Conservation (phyloP, 2,888 invertebrate genomes). For the Cristatella mucedo region DNA sequence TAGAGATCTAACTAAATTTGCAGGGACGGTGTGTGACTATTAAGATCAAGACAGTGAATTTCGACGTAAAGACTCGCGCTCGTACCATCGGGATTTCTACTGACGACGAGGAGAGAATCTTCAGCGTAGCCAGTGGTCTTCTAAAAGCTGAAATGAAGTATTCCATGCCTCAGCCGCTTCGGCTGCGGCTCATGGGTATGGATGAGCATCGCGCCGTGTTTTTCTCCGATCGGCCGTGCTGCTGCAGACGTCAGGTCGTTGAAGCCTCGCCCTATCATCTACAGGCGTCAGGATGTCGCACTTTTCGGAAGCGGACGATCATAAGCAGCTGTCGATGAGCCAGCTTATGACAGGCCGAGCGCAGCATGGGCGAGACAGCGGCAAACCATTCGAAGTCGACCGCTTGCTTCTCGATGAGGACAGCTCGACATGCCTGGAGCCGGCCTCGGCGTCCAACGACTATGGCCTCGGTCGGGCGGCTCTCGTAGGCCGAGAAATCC, state of each 20-base stretch:
- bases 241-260: neutral
- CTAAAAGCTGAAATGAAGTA: conserved; percentile 32
- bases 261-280: too few species aligned
- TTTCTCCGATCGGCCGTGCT: neutral
- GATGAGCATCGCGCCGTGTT: neutral
- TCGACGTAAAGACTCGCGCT: conserved; percentile 38
- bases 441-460: too few species aligned
- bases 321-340: too few species aligned
- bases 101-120: conserved; percentile 27
- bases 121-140: conserved; percentile 27
- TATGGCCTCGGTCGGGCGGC: too few species aligned
- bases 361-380: too few species aligned
- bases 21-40: conserved; percentile 40
- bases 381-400: too few species aligned
- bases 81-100: conserved; percentile 31
- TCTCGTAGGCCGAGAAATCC: too few species aligned
- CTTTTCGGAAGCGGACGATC: neutral
- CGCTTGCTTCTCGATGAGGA: too few species aligned
- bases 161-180: conserved; percentile 20
- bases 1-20: conserved; percentile 7
- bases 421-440: too few species aligned
- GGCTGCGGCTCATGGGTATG: conserved; percentile 32
- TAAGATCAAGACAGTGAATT: conserved; percentile 40
- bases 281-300: conserved; percentile 6
- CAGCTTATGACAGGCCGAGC: too few species aligned